Percentiles rank a stretch among this genome's conserved stretches.
Conservation (phyloP, 2,888 invertebrate genomes). For the Sarcophaga variegata region DNA sequence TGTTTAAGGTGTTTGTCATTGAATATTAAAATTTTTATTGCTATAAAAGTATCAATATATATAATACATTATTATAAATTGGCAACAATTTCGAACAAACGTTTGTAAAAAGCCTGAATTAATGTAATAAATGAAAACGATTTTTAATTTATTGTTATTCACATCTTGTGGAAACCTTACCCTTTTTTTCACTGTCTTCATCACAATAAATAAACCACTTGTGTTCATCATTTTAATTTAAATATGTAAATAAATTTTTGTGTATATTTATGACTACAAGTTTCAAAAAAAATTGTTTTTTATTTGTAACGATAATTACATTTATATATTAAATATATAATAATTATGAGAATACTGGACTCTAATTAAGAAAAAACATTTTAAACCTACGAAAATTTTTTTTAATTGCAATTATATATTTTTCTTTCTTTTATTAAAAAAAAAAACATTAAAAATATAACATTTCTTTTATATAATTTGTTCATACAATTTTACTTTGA, state of each 20-base stretch:
- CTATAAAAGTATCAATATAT: too few relatives aligned
- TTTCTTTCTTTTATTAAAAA: constrained; percentile 21
- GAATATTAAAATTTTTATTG: too few relatives aligned
- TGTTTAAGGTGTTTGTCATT: too few relatives aligned
- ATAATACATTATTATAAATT: too few relatives aligned
- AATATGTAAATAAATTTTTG: constrained; percentile 65
- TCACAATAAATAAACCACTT: not conserved
- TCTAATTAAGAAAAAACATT: constrained; percentile 57
- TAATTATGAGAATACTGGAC: constrained; percentile 56
- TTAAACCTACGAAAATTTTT: constrained; percentile 52
- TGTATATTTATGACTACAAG: constrained; percentile 66
- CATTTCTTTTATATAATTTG: constrained; percentile 19
- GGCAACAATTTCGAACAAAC: too few relatives aligned
- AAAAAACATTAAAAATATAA: constrained; percentile 52
- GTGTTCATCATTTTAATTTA: constrained; percentile 43
- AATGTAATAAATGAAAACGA: not conserved
- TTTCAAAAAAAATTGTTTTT: constrained; percentile 55
- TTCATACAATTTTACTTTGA: constrained; percentile 6
- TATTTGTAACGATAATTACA: constrained; percentile 61
- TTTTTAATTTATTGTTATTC: not conserved
- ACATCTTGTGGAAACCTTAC: constrained; percentile 3
- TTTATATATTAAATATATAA: constrained; percentile 51
- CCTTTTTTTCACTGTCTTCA: not conserved
- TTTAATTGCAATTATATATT: constrained; percentile 40
- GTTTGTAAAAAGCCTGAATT: too few relatives aligned